These are phyloP conservation scores for Artibeus lituratus DNA, from an alignment of 2,797 vertebrate species.

Conservation along the genomic window DNA sequence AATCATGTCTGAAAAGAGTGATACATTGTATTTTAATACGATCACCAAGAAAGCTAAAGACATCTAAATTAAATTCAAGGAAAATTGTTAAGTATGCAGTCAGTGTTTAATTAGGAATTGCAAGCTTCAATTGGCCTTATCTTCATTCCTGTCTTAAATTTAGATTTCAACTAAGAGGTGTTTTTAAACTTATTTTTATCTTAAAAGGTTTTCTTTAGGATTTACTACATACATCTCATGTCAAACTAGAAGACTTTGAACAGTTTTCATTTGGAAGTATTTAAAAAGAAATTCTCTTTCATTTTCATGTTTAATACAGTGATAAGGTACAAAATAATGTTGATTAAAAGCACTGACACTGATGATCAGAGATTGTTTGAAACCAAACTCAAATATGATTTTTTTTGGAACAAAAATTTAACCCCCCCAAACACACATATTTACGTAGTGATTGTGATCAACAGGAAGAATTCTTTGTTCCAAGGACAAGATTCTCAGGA, in stretches of 20 bases:
- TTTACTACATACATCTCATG: neutral
- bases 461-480: neutral
- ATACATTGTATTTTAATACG: neutral
- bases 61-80: neutral
- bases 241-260: neutral
- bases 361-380: neutral
- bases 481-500: neutral
- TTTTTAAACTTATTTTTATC: conserved; percentile 32
- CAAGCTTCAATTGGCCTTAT: neutral
- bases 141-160: conserved; percentile 29
- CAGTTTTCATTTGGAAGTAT: neutral
- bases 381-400: neutral
- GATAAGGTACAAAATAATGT: neutral
- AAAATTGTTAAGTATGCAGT: neutral
- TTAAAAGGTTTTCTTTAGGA: neutral
- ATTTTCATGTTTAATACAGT: neutral
- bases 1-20: neutral
- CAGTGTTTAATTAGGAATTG: neutral
- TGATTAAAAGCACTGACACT: neutral
- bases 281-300: conserved; percentile 1
- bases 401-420: conserved; percentile 18
- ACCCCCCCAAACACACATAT: neutral
- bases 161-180: neutral
- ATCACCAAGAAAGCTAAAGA: neutral
- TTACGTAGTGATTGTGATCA: neutral